Percentiles rank a stretch among this genome's conserved stretches.
These are phyloP conservation scores for Microcebus lehilahytsara DNA, from an alignment of 2,113 vertebrate species.

Conservation along the genomic window DNA sequence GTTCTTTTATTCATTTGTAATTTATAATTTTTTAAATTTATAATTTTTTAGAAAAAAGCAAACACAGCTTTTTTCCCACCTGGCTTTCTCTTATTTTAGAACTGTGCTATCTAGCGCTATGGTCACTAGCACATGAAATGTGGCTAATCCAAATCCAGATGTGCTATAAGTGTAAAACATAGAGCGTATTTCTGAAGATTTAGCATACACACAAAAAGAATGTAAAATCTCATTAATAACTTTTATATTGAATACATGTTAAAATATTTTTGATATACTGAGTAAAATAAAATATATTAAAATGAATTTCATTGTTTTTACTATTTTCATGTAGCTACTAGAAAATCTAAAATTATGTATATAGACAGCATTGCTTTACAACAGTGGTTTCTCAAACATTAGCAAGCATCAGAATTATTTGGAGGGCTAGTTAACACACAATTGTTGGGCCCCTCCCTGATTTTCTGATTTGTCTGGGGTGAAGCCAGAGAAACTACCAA, in stretches of 20 bases:
- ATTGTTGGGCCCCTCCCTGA: background rate
- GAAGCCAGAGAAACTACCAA: background rate
- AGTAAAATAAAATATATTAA: background rate
- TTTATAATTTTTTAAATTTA: background rate
- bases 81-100: background rate
- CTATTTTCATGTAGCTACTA: background rate
- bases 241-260: background rate
- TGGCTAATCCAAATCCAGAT: constrained; percentile 13
- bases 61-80: background rate
- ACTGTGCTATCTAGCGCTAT: background rate
- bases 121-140: background rate
- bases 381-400: background rate
- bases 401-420: background rate
- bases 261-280: background rate
- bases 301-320: background rate
- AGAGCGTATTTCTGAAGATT: background rate
- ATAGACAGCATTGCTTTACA: background rate
- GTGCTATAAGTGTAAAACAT: background rate
- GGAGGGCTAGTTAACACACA: background rate
- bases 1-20: too few relatives aligned
- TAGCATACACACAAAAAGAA: background rate
- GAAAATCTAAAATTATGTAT: background rate
- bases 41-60: background rate
- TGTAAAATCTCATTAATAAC: background rate
- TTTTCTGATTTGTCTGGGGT: background rate